Conservation (phyloP, 2,797 vertebrate species). For the Phoeniculus purpureus region DNA sequence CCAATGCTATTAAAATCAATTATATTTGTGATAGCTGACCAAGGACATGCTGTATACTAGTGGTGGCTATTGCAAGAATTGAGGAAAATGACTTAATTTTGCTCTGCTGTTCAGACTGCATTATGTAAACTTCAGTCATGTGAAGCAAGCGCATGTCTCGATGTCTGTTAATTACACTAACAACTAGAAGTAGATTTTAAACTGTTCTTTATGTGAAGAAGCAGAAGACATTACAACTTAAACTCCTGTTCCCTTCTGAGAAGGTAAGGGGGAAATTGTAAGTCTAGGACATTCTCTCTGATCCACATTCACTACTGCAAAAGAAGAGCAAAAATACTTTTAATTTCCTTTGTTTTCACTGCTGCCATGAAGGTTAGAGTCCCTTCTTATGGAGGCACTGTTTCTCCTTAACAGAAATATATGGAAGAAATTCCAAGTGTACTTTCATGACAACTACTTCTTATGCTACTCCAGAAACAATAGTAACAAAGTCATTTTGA, state of each 20-base stretch:
- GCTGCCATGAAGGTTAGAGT: neutral
- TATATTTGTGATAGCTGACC: neutral
- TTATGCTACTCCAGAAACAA: neutral
- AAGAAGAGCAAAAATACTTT: neutral
- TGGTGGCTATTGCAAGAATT: neutral
- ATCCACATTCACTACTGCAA: neutral
- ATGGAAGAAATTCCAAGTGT: neutral
- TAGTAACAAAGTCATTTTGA: neutral
- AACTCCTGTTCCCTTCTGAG: neutral
- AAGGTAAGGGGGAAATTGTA: neutral
- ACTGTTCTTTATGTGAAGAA: neutral
- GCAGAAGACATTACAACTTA: neutral
- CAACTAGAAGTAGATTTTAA: neutral
- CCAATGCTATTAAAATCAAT: neutral
- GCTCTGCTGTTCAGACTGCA: neutral
- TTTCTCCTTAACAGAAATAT: neutral
- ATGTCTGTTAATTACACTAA: conserved; percentile 33
- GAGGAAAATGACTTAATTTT: neutral
- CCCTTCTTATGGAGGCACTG: neutral
- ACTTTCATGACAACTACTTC: neutral
- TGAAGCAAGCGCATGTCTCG: conserved; percentile 8
- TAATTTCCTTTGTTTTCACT: neutral
- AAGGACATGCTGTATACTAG: neutral
- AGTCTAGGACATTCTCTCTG: neutral
- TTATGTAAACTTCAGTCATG: conserved; percentile 9